These are phyloP conservation scores for Elgaria multicarinata DNA, from an alignment of 2,113 vertebrate genomes.

Conservation along the genomic window DNA sequence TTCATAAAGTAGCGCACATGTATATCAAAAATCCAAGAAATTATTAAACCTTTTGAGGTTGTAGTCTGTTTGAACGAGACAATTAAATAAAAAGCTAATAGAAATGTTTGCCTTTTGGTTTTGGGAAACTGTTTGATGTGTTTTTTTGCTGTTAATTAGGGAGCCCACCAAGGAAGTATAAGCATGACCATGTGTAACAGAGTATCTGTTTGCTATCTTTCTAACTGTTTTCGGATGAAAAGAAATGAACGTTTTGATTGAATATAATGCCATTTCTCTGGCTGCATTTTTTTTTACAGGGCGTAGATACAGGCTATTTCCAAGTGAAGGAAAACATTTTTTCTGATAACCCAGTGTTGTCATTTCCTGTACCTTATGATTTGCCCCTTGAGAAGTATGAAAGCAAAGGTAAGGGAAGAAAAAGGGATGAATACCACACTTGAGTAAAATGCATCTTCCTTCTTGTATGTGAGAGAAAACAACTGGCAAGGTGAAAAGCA, in stretches of 20 bases:
- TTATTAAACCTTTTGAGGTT: not conserved
- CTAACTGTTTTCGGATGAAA: not conserved
- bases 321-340: slow-evolving; percentile 79
- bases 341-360: slow-evolving; percentile 64
- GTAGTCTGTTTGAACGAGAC: not conserved
- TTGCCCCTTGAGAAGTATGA: slow-evolving; percentile 89
- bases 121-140: not conserved
- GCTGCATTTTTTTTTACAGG: slow-evolving; percentile 66
- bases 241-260: not conserved
- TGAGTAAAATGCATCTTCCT: not conserved
- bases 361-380: slow-evolving; percentile 94
- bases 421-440: not conserved
- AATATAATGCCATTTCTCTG: not conserved
- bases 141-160: not conserved
- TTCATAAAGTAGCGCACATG: not conserved
- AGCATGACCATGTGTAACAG: not conserved
- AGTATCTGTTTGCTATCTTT: not conserved
- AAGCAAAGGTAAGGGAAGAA: slow-evolving; percentile 82
- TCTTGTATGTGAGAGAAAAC: not conserved
- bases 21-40: not conserved
- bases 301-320: slow-evolving; percentile 77
- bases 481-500: not conserved
- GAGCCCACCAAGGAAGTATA: not conserved
- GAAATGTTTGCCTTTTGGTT: not conserved
- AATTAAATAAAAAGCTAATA: not conserved